Conservation (phyloP, 2,113 vertebrate species). For the Hippolais icterina region DNA sequence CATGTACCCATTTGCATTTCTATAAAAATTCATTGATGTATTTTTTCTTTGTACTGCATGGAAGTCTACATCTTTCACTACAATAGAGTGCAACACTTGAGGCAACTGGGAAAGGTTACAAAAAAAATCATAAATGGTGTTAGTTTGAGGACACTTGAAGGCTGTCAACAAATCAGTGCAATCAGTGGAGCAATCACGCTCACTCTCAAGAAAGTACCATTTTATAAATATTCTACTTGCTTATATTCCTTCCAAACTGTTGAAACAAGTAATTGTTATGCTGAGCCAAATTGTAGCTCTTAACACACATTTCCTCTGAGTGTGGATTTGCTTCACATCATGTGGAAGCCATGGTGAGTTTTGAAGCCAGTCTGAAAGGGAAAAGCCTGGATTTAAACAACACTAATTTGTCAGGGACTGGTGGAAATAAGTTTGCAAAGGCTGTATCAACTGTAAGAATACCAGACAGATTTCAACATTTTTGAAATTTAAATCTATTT, state of each 20-base stretch:
- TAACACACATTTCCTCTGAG: neutral
- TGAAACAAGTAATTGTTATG: neutral
- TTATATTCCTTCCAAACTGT: neutral
- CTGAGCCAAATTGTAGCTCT: neutral
- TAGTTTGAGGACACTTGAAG: neutral
- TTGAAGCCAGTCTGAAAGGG: neutral
- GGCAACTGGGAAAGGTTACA: neutral
- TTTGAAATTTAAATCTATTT: neutral
- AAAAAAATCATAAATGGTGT: neutral
- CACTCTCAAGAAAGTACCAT: neutral
- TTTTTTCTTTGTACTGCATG: neutral
- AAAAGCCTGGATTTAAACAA: neutral
- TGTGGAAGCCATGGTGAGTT: neutral
- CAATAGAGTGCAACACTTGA: neutral
- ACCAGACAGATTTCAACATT: neutral
- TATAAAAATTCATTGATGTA: neutral
- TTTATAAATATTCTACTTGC: neutral
- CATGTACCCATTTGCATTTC: neutral
- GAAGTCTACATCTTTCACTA: neutral
- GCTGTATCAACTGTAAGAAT: neutral
- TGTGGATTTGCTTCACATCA: neutral
- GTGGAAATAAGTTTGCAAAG: neutral
- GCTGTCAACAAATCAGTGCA: neutral
- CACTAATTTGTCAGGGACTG: neutral
- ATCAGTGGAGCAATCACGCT: neutral